Base-by-base conservation (phyloP, 2,113 vertebrate genomes). In the Leptobrachium leishanense region DNA sequence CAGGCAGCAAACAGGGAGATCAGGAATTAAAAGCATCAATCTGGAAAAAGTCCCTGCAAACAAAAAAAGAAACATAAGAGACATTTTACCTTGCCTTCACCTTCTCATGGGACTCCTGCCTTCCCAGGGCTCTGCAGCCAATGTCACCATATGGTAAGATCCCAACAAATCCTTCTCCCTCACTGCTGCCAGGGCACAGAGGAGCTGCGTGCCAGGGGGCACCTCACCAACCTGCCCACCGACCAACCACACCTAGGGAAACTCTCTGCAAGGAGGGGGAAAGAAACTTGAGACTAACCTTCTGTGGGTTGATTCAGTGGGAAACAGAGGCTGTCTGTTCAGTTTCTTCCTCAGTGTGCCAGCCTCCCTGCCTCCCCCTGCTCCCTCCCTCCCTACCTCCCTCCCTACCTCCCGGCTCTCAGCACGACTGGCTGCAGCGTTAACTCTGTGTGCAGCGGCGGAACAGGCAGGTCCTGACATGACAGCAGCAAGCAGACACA, bases 291-390 rank as follows among this genome's bases (percentile, higher is more conserved):
- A 64, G 59, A 66, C 59, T 63, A 54, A 73, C 69, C 77, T 73
- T 67, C 15, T 66, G 39, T 8, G 42, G 11, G 54, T 70, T 5
- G 70, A 79, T 15, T 77, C 77, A 68, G 57, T 43, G 77, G 69
- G 69, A 79, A 70, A 64, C 75, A 78, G 68, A 78, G 68, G 54
- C 68, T 3, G 76, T 62, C 76, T 71, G 76, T 71, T 12, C 2
- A 40, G 57, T 42, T 31, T 44, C 43, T 44, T 40, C 20, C 77
- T 5, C 2, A 41, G 41, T 72, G 62, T 44, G 54, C 66, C 57
- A 65, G 68, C 46, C 62, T 67, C 40, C 7, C 55, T 20, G 46
- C 77, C 42, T 31, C n/a, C 20, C 4, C 63, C 39, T 10, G 2
- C 39, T 41, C 66, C 42, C 6, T 40, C 66, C 20, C 20, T 31